Percentiles rank a stretch among this genome's conserved stretches.
Conservation (phyloP, 2,797 vertebrate species). For the Sebastes melanostomus region DNA sequence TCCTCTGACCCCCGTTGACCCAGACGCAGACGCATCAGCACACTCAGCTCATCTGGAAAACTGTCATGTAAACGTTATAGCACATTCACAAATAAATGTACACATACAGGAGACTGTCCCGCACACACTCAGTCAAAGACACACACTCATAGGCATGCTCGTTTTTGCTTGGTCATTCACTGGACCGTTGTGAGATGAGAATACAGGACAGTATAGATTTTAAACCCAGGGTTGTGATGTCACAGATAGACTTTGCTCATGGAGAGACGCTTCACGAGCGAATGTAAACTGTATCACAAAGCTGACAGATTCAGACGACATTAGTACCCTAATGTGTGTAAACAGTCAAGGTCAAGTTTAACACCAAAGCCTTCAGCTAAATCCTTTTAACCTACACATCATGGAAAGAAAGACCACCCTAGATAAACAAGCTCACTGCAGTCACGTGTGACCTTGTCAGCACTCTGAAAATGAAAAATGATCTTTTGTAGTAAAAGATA, state of each 20-base stretch:
- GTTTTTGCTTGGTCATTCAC: not conserved
- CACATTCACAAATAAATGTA: conserved; percentile 23
- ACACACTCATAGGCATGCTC: not conserved
- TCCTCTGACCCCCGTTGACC: conserved; percentile 18
- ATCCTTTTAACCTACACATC: conserved; percentile 33
- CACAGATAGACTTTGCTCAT: conserved; percentile 32
- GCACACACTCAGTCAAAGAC: not conserved
- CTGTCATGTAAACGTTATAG: conserved; percentile 45
- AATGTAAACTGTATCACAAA: conserved; percentile 73
- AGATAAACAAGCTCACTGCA: conserved; percentile 7
- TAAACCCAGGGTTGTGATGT: not conserved
- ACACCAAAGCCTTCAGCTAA: conserved; percentile 33
- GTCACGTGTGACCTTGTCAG: conserved; percentile 19
- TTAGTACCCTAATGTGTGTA: conserved; percentile 29
- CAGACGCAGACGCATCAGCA: conserved; percentile 38
- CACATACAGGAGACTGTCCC: not conserved
- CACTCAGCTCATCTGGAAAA: conserved; percentile 56
- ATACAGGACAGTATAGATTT: not conserved
- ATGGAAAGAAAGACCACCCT: conserved; percentile 25
- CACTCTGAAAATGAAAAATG: not conserved
- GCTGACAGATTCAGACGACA: conserved; percentile 71
- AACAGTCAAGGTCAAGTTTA: conserved; percentile 64
- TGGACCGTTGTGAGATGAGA: conserved; percentile 1
- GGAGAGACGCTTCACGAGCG: conserved; percentile 56
- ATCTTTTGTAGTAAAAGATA: not conserved